These are phyloP conservation scores for Antennarius striatus DNA, from an alignment of 2,113 vertebrate genomes.

Conservation along the genomic window DNA sequence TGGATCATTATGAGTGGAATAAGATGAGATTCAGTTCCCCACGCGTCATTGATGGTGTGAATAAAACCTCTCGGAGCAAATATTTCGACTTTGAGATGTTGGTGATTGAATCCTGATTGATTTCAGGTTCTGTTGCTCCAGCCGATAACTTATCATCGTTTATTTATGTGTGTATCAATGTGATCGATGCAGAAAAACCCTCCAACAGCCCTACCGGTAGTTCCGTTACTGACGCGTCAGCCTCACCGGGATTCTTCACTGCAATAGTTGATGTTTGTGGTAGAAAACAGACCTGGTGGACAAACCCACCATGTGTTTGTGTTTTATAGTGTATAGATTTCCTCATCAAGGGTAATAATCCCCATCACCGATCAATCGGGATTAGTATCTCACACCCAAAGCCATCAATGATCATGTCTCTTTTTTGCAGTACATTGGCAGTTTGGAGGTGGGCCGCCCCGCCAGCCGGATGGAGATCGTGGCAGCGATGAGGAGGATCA, in stretches of 20 bases:
- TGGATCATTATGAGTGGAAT: no score
- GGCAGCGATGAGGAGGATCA: slow-evolving; percentile 94
- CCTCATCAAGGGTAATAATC: background rate
- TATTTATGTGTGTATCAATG: background rate
- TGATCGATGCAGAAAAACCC: background rate
- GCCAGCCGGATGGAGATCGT: slow-evolving; percentile 97
- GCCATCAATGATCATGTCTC: slow-evolving; percentile 3
- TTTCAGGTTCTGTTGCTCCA: no score
- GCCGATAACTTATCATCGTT: no score
- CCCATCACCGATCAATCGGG: no score
- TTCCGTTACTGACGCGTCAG: no score
- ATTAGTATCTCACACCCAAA: background rate
- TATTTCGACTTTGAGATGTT: no score
- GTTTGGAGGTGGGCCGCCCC: slow-evolving; percentile 92
- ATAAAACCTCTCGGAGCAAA: no score
- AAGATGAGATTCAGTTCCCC: no score
- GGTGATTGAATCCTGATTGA: no score
- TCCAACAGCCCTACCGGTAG: background rate
- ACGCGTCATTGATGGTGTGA: no score
- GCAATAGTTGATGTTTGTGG: background rate
- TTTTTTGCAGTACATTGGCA: slow-evolving; percentile 90
- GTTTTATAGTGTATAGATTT: background rate
- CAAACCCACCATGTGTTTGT: background rate
- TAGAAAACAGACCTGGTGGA: no score
- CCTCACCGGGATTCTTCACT: no score